Evolutionary conservation across 2,113 vertebrate species (phyloP), one percentile per base, ranked within the genome.

Genomic region (Phodopus roborovskii): DNA sequence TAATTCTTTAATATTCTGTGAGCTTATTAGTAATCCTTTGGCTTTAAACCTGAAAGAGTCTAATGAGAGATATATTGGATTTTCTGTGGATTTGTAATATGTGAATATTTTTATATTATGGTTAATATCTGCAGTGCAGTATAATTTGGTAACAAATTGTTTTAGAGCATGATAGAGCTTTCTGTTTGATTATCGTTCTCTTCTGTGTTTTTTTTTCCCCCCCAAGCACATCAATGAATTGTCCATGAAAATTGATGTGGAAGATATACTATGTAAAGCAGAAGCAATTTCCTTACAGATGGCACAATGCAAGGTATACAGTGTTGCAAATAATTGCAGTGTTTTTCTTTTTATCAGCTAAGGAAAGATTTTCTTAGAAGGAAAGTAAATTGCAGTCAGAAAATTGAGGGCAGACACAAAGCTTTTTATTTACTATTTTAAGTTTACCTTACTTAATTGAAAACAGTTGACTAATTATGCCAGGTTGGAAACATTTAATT

Each of bases 201-300:
- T 96, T 92, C 97, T 98, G 64, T 91, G 92, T 91, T 98, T 17
- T 96, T n/a, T 36, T 33, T 75, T 86, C n/a, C 98, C 98, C 94
- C 98, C 6, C 45, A 45, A 99, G 99, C 99, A 99, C 98, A 99
- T 99, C 97, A 99, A 99, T 94, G 99, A 99, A 97, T 98, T 99
- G 79, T 99, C 99, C 28, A 99, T 99, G 99, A 99, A 99, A 97
- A 99, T 99, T 94, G 99, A 99, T 97, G 98, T 99, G 22, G 99
- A 99, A 97, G 99, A 99, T 94, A 98, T 99, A 91, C 99, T 99
- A 3, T 99, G 99, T 98, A 99, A 99, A 97, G 99, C 99, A 50
- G 99, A 99, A 97, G 99, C 99, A 84, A 99, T 99, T 98, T 99
- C 99, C 95, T 97, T 99, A 96, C 99, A 99, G 98, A 99, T 99